Percentiles rank a stretch among this genome's conserved stretches.
phyloP scores from a whole-genome alignment of 2,797 vertebrate genomes.

The Distichodus sexfasciatus region DNA sequence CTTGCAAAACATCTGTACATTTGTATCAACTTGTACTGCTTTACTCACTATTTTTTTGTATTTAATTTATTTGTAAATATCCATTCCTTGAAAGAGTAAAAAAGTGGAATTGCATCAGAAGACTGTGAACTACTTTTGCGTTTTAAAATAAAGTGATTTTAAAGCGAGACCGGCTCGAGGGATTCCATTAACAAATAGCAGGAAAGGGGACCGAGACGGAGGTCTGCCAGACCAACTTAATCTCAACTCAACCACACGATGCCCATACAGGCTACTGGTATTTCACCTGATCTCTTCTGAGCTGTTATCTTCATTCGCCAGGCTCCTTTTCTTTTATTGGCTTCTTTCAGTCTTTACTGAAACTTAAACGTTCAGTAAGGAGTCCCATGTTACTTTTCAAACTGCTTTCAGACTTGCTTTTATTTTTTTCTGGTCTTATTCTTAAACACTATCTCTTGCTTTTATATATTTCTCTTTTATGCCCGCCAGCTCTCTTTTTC shows the following conservation, averaged over 20 bases:
- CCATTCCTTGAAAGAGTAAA: constrained; percentile 63
- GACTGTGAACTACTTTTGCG: constrained; percentile 66
- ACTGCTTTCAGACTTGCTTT: neutral
- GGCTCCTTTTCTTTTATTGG: constrained; percentile 10
- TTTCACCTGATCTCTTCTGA: neutral
- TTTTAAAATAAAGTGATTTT: constrained; percentile 77
- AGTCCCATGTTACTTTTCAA: constrained; percentile 14
- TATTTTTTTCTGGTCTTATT: neutral
- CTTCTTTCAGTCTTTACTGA: neutral
- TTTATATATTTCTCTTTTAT: neutral
- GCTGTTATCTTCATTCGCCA: neutral
- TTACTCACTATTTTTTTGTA: constrained; percentile 51
- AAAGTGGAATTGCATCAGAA: constrained; percentile 62
- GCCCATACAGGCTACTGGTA: neutral
- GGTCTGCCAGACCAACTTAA: neutral
- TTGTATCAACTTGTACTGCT: constrained; percentile 37
- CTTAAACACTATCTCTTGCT: neutral
- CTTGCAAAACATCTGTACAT: constrained; percentile 51
- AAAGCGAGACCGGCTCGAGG: constrained; percentile 51
- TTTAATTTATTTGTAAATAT: constrained; percentile 80
- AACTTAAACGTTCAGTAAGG: neutral
- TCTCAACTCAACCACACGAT: neutral
- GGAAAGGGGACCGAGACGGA: neutral
- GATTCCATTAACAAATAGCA: constrained; percentile 17
- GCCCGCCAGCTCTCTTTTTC: neutral